Evolutionary conservation across 2,113 vertebrate genomes (phyloP).

Genomic region (Miniopterus natalensis): DNA sequence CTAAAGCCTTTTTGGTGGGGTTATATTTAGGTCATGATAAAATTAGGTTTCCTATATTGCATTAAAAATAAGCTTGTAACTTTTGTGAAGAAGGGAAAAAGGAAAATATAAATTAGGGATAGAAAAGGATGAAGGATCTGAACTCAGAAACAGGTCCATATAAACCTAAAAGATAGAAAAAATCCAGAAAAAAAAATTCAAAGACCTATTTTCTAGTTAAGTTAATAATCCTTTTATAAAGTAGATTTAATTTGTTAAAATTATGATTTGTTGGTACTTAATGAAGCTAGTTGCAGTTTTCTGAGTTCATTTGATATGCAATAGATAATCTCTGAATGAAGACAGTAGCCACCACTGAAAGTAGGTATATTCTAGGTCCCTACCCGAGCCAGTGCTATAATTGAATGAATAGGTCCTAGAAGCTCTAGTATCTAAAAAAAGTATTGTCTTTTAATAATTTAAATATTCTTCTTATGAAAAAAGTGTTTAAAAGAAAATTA

Average conservation of each 20-base stretch:
- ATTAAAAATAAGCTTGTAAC: constrained; percentile 33
- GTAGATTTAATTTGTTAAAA: not conserved
- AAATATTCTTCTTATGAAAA: constrained; percentile 27
- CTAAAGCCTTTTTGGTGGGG: not conserved
- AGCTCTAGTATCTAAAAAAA: not conserved
- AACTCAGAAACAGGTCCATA: constrained; percentile 16
- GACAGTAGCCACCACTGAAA: not conserved
- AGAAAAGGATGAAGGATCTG: constrained; percentile 22
- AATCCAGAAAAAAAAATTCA: constrained; percentile 7
- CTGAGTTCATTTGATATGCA: not conserved
- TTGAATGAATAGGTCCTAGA: not conserved
- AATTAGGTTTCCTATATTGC: constrained; percentile 41
- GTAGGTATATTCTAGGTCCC: no score
- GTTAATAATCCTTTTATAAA: not conserved
- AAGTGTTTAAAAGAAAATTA: constrained; percentile 10
- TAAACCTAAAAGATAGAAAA: constrained; percentile 39
- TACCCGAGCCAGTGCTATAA: not conserved
- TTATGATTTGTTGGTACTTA: not conserved
- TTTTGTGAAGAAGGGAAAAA: constrained; percentile 49
- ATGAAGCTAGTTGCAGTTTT: not conserved
- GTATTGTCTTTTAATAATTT: not conserved
- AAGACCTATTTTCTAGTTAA: constrained; percentile 6
- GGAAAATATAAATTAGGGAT: constrained; percentile 24
- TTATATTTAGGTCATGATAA: not conserved
- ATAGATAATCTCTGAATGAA: not conserved